A percentile compares a stretch with the other conserved stretches of the same genome.
Conservation (phyloP, 2,888 invertebrate species). For the Synergus japonicus region DNA sequence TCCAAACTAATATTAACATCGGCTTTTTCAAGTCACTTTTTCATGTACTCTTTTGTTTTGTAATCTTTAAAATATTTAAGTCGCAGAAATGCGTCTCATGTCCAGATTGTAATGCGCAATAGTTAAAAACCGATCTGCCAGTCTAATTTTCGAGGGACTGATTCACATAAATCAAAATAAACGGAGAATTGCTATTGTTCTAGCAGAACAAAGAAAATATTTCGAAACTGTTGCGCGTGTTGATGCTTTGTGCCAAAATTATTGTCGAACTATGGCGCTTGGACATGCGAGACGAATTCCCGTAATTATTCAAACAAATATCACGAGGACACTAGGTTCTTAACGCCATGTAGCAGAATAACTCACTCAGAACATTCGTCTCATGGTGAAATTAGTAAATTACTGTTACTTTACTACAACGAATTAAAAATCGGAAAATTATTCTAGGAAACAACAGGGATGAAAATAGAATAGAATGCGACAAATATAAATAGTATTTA, state of each 20-base stretch:
- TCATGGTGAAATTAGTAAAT: not conserved
- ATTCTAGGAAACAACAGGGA: not conserved
- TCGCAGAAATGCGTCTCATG: not conserved
- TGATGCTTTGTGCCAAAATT: slow-evolving; percentile 36
- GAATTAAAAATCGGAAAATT: not conserved
- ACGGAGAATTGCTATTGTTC: not conserved
- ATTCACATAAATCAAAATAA: slow-evolving; percentile 1
- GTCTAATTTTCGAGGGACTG: not conserved
- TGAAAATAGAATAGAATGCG: not conserved
- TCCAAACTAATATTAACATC: not conserved
- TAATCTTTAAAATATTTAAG: not conserved
- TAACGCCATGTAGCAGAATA: slow-evolving; percentile 38
- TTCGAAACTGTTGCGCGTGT: slow-evolving; percentile 14
- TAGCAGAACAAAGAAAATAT: not conserved
- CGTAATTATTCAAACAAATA: slow-evolving; percentile 36
- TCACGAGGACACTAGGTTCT: slow-evolving; percentile 5
- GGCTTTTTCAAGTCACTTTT: not conserved
- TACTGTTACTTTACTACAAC: not conserved
- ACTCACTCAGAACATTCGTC: slow-evolving; percentile 21
- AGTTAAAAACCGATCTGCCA: not conserved
- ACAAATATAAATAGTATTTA: too few species aligned
- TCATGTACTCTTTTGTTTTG: not conserved
- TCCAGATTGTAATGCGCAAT: not conserved
- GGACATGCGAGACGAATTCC: slow-evolving; percentile 18
- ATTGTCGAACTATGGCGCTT: slow-evolving; percentile 4